phyloP scores from a whole-genome alignment of 2,113 vertebrate species.

The Ornithorhynchus anatinus region DNA sequence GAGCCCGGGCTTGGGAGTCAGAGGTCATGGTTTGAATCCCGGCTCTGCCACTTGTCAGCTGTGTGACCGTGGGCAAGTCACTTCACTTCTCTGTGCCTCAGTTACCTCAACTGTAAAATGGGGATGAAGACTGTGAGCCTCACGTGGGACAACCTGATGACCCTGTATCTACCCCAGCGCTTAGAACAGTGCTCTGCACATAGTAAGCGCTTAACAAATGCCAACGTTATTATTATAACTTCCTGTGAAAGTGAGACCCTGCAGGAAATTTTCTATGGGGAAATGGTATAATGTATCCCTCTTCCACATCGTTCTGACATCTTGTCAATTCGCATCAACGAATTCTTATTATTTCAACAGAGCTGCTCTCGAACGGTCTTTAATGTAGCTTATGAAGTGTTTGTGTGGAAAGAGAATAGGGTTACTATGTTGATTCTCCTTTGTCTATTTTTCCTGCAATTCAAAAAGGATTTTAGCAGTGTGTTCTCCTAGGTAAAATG shows the following conservation, averaged over 20 bases:
- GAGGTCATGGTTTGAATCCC: conserved; percentile 23
- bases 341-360: not conserved
- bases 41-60: too few relatives aligned
- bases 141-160: too few relatives aligned
- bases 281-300: not conserved
- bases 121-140: too few relatives aligned
- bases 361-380: not conserved
- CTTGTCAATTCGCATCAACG: not conserved
- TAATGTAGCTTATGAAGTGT: too few relatives aligned
- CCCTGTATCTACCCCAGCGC: too few relatives aligned
- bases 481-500: not conserved
- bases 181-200: too few relatives aligned
- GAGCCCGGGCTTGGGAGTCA: conserved; percentile 27
- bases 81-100: too few relatives aligned
- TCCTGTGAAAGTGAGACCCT: conserved; percentile 24
- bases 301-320: not conserved
- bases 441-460: not conserved
- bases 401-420: too few relatives aligned
- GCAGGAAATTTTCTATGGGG: not conserved
- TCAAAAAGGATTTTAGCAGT: not conserved
- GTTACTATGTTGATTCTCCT: not conserved
- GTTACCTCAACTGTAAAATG: too few relatives aligned
- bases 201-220: too few relatives aligned
- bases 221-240: too few relatives aligned
- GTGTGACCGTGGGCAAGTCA: too few relatives aligned